Conservation (phyloP, 2,888 invertebrate species). For the Leptinotarsa rubiginosa region DNA sequence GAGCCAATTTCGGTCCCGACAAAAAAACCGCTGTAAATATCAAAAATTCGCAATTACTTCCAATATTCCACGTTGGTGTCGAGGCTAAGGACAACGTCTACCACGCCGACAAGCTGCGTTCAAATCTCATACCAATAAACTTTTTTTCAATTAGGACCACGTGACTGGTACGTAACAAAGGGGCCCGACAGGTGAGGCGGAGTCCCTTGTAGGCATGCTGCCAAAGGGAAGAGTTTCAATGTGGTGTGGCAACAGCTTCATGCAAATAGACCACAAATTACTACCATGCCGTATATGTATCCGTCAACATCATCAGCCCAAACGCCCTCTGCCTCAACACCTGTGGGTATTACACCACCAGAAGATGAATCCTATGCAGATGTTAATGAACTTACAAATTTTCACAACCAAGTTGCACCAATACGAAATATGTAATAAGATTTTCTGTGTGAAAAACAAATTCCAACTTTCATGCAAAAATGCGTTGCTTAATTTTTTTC, state of each 20-base stretch:
- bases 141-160: no score
- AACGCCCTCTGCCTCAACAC: slow-evolving; percentile 8
- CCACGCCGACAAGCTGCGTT: no score
- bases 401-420: background rate
- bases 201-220: no score
- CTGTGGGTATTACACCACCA: background rate
- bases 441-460: background rate
- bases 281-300: slow-evolving; percentile 5
- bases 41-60: no score
- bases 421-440: background rate
- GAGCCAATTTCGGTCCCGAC: no score
- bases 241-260: slow-evolving; percentile 36
- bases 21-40: no score
- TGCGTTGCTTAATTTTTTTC: background rate
- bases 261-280: slow-evolving; percentile 19
- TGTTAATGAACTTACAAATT: slow-evolving; percentile 2
- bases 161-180: no score
- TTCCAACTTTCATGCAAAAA: background rate
- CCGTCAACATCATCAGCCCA: background rate
- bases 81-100: no score
- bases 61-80: no score
- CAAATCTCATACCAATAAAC: no score
- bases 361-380: slow-evolving; percentile 11
- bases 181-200: no score
- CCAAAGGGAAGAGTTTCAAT: slow-evolving; percentile 45